A percentile compares a stretch with the other conserved stretches of the same genome.
phyloP scores from a whole-genome alignment of 1,140 invertebrate species.

The Amphibalanus amphitrite region DNA sequence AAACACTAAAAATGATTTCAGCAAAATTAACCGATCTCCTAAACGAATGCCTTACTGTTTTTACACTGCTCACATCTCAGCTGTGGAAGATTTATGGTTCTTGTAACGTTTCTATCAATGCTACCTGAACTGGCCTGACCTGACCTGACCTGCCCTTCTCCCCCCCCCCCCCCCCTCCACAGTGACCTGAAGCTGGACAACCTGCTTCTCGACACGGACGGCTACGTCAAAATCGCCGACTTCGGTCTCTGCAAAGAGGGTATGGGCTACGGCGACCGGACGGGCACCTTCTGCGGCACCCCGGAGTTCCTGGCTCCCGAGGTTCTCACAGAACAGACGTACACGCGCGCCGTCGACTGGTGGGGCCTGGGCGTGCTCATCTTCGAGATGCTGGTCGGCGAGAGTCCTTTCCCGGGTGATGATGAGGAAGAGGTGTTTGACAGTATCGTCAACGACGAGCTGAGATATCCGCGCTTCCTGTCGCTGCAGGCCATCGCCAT shows the following conservation, averaged over 20 bases:
- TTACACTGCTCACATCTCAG: too few relatives aligned
- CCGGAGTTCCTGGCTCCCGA: conserved; percentile 98
- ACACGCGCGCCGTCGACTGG: conserved; percentile 98
- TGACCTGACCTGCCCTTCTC: background rate
- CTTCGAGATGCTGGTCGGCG: conserved; percentile 99
- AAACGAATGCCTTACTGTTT: too few relatives aligned
- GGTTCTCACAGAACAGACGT: conserved; percentile 94
- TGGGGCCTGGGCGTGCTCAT: conserved; percentile 99
- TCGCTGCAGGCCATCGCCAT: conserved; percentile 96
- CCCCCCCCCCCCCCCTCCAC: conserved; percentile 11
- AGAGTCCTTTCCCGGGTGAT: conserved; percentile 98
- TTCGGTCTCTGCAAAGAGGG: conserved; percentile 99
- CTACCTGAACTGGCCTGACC: background rate
- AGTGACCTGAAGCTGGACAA: conserved; percentile 99
- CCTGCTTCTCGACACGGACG: conserved; percentile 88
- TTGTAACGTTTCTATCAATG: too few relatives aligned
- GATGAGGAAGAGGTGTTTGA: conserved; percentile 99
- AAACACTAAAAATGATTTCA: too few relatives aligned
- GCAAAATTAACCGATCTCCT: too few relatives aligned
- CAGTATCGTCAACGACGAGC: conserved; percentile 98
- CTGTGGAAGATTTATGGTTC: too few relatives aligned
- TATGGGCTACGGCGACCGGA: conserved; percentile 94
- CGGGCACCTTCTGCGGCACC: conserved; percentile 96
- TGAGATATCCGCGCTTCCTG: conserved; percentile 90
- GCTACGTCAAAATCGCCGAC: conserved; percentile 97